Evolutionary conservation across 2,888 invertebrate species (phyloP), one percentile per base, ranked within the genome.

Genomic region (Ormyrus rosae): DNA sequence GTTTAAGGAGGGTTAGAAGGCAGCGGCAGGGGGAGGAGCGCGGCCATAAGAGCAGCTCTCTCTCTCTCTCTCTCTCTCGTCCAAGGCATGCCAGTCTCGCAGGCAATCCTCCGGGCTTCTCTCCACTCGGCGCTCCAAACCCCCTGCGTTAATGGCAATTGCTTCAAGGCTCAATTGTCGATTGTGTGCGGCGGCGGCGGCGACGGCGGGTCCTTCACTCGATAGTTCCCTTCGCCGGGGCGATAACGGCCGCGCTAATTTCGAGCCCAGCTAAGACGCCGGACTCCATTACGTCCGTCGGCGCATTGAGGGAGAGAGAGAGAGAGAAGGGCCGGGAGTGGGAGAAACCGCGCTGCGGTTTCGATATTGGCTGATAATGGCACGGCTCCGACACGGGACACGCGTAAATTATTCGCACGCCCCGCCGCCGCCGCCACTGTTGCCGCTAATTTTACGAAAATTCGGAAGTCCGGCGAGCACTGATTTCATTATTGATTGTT

Each of bases 231-330:
- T 19, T 74, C 50, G 19, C 51, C 50, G n/a, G 19, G n/a, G 58
- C 51, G 67, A 55, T 74, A 74, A 74, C 67, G 64, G 13, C 67
- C 50, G 58, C 58, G 74, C 74, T 74, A 74, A 74, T 74, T 74
- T 74, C 74, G 74, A 45, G 67, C 67, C 34, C 51, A 67, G 46
- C 67, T 67, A 67, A 74, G 74, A 74, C 67, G 56, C 74, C 58
- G 50, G n/a, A 34, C 60, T 67, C 58, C 19, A 74, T 74, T 74
- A 74, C 48, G 46, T 6, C 3, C n/a, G 48, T n/a, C 7, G 34
- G 45, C 2, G 68, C 34, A 19, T 7, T 8, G 51, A 8, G 51
- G 11, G 51, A 51, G n/a, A 60, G 6, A 60, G 48, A 46, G 7
- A 19, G 67, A 9, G 67, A n/a, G 19, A 5, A 19, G 9, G 46